Base-by-base conservation (phyloP, 35 echinoderm and acorn worm genomes). In the Ophioderma brevispina region DNA sequence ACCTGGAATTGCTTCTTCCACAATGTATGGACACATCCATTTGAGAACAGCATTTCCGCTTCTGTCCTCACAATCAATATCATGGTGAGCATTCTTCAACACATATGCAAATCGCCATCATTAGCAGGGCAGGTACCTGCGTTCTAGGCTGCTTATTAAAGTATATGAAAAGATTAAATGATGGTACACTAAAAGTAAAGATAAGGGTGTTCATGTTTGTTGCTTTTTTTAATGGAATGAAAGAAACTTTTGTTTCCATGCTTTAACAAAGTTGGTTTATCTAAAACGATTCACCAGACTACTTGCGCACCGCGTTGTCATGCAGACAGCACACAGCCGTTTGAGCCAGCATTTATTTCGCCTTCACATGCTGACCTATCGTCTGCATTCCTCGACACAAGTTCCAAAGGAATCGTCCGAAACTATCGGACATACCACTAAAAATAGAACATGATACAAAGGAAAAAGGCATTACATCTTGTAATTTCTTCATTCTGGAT, bases 11-110 rank as follows among this genome's bases (percentile, higher is more conserved):
- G 83, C 83, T 23, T 59, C 25, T n/a, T 23, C 63, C 21, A 35
- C 93, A 94, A 11, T n/a, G 59, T 50, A 46, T 70, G 46, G 55
- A 83, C 92, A 77, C 93, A 94, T 0, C 93, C 93, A 55, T 94
- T 94, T 23, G 80, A 85, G 78, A n/a, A n/a, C 93, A 94, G 59
- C 93, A 94, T 78, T 94, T 94, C 33, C 40, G 55, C 13, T 80
- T 64, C 31, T 81, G 77, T 0, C 28, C n/a, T n/a, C 23, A 82
- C 93, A 94, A 40, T 84, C 88, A 34, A 75, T 35, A 81, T 94
- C 93, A 21, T 80, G 40, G 15, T 13, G 59, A n/a, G 52, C 93
- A 94, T 25, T 63, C 84, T 31, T 90, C 78, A 14, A 75, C 32
- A 42, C 93, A 94, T 37, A 34, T 79, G 19, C 87, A 82, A 39